A percentile compares a stretch with the other conserved stretches of the same genome.
Conservation (phyloP, 2,797 vertebrate species). For the Peromyscus nudipes region DNA sequence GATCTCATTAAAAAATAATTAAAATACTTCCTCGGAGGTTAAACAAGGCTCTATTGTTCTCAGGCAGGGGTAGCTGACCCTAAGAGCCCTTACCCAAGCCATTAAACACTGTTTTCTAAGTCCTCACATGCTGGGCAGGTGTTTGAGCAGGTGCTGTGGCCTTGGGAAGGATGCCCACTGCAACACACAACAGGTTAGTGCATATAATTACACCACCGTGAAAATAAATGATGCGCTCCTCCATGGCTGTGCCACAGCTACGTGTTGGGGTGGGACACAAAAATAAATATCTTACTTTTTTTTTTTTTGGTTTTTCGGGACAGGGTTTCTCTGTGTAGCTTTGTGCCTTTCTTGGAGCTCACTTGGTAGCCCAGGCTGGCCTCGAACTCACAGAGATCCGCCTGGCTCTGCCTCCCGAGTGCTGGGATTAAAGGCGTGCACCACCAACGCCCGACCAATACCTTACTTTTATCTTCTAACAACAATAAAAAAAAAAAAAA, state of each 20-base stretch:
- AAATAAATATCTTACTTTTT: conserved; percentile 77
- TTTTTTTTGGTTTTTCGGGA: too few relatives aligned
- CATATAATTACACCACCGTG: conserved; percentile 63
- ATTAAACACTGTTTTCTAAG: conserved; percentile 26
- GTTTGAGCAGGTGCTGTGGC: conserved; percentile 51
- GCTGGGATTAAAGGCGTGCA: too few relatives aligned
- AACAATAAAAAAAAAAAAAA: not conserved
- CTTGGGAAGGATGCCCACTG: not conserved
- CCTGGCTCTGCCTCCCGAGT: too few relatives aligned
- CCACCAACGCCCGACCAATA: too few relatives aligned
- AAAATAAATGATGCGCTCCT: conserved; percentile 49
- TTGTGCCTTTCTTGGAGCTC: too few relatives aligned
- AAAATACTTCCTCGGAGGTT: not conserved
- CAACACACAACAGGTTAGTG: not conserved
- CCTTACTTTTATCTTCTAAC: conserved; percentile 69
- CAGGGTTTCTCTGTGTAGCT: too few relatives aligned
- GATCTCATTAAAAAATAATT: not conserved
- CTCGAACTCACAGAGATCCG: too few relatives aligned
- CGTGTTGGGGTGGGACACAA: not conserved
- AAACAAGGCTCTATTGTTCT: not conserved
- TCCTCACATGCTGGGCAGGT: not conserved
- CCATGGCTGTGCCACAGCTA: conserved; percentile 50
- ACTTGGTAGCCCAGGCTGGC: too few relatives aligned
- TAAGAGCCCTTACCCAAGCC: not conserved
- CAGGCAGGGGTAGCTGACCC: not conserved